A percentile compares a stretch with the other conserved stretches of the same genome.
phyloP scores from a whole-genome alignment of 2,113 vertebrate genomes.

The Cryptotis parvus region DNA sequence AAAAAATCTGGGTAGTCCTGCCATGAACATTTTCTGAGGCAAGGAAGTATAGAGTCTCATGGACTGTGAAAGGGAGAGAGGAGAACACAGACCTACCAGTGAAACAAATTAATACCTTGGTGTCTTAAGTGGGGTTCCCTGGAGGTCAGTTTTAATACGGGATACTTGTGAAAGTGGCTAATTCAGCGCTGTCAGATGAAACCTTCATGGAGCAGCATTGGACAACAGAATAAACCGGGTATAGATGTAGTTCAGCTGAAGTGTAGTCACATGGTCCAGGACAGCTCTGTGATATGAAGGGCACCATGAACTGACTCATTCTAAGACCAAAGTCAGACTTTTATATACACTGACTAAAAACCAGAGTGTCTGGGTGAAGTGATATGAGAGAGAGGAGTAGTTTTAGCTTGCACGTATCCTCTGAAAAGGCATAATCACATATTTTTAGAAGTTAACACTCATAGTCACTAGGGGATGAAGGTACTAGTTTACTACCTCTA shows the following conservation, averaged over 20 bases:
- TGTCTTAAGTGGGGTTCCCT: not conserved
- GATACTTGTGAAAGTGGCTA: constrained; percentile 30
- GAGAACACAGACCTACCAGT: not conserved
- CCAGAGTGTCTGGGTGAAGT: not conserved
- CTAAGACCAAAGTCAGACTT: constrained; percentile 7
- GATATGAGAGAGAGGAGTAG: not conserved
- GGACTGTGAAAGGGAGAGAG: constrained; percentile 26
- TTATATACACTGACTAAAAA: constrained; percentile 10
- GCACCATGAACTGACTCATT: not conserved
- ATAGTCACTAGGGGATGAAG: not conserved
- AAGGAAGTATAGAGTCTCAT: not conserved
- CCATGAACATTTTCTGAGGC: constrained; percentile 18
- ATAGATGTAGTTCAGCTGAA: not conserved
- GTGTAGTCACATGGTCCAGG: not conserved
- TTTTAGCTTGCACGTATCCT: constrained; percentile 37
- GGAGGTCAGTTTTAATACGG: not conserved
- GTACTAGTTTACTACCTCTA: not conserved
- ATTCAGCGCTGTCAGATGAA: constrained; percentile 33
- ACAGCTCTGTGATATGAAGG: not conserved
- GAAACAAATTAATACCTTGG: not conserved
- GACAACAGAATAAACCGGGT: not conserved
- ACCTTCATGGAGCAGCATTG: not conserved
- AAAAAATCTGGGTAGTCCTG: not conserved
- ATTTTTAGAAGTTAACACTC: constrained; percentile 19
- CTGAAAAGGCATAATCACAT: not conserved